A percentile compares a stretch with the other conserved stretches of the same genome.
phyloP scores from a whole-genome alignment of 2,888 invertebrate genomes.

The Pristionchus japonicus region DNA sequence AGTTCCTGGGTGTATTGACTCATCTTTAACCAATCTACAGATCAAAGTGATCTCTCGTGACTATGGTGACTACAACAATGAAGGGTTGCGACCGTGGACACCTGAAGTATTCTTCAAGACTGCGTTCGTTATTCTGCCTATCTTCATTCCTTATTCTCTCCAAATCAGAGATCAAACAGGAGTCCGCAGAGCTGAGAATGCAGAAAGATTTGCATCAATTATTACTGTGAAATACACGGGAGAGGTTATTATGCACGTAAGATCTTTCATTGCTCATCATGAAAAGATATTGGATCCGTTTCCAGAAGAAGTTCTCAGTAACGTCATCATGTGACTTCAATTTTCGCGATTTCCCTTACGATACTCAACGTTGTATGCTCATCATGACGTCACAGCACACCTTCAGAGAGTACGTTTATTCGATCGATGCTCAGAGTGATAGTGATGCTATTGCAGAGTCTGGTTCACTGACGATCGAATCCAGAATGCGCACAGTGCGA shows the following conservation, averaged over 20 bases:
- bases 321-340: not conserved
- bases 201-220: not conserved
- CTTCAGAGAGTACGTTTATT: not conserved
- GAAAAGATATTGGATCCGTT: not conserved
- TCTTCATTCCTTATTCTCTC: too few relatives aligned
- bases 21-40: too few relatives aligned
- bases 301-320: not conserved
- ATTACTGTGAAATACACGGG: not conserved
- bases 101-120: not conserved
- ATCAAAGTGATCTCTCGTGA: not conserved
- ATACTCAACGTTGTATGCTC: not conserved
- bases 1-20: too few relatives aligned
- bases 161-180: not conserved
- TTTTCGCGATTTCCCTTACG: conserved; percentile 20
- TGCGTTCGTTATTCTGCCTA: conserved; percentile 19
- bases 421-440: too few relatives aligned
- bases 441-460: too few relatives aligned
- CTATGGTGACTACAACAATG: not conserved
- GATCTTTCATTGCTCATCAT: not conserved
- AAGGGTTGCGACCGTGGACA: not conserved
- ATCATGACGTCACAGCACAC: not conserved
- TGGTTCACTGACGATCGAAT: not conserved
- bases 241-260: not conserved
- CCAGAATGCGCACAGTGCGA: not conserved
- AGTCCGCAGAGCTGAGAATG: not conserved